These are phyloP conservation scores for Agyllia agylla DNA, from an alignment of 2,888 invertebrate genomes.

Conservation along the genomic window DNA sequence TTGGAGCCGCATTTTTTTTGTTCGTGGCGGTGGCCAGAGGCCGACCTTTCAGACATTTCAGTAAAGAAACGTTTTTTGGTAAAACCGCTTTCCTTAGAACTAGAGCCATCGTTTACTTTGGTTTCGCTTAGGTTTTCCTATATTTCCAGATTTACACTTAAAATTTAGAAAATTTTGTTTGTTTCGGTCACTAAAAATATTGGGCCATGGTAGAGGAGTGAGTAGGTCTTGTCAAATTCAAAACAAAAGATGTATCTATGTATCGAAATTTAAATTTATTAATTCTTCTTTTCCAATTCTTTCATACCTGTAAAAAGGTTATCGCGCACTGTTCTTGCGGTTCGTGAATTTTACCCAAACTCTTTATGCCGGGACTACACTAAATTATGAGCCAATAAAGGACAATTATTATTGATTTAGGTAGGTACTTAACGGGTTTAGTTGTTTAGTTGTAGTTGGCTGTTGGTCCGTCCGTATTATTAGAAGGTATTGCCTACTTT, in stretches of 20 bases:
- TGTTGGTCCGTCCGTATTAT: too few species aligned
- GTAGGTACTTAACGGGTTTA: too few species aligned
- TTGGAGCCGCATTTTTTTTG: conserved; percentile 82
- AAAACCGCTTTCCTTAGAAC: conserved; percentile 85
- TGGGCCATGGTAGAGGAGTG: conserved; percentile 83
- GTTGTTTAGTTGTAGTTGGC: too few species aligned
- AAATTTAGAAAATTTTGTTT: conserved; percentile 80
- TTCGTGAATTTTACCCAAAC: too few species aligned
- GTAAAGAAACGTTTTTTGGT: conserved; percentile 83
- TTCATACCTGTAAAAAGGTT: conserved; percentile 14
- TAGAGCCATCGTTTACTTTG: conserved; percentile 83
- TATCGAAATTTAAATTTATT: conserved; percentile 80
- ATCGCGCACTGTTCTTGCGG: too few species aligned
- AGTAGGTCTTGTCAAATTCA: conserved; percentile 80
- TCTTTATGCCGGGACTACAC: too few species aligned
- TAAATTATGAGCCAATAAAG: too few species aligned
- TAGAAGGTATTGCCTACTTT: too few species aligned
- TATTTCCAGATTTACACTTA: conserved; percentile 75
- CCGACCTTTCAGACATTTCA: conserved; percentile 85
- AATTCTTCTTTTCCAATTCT: conserved; percentile 79
- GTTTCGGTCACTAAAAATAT: conserved; percentile 84
- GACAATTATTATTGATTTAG: too few species aligned
- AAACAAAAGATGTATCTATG: conserved; percentile 81
- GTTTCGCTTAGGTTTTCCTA: conserved; percentile 65
- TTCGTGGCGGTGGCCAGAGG: conserved; percentile 82